phyloP scores from a whole-genome alignment of 2,797 vertebrate genomes.

The Chiloscyllium punctatum region DNA sequence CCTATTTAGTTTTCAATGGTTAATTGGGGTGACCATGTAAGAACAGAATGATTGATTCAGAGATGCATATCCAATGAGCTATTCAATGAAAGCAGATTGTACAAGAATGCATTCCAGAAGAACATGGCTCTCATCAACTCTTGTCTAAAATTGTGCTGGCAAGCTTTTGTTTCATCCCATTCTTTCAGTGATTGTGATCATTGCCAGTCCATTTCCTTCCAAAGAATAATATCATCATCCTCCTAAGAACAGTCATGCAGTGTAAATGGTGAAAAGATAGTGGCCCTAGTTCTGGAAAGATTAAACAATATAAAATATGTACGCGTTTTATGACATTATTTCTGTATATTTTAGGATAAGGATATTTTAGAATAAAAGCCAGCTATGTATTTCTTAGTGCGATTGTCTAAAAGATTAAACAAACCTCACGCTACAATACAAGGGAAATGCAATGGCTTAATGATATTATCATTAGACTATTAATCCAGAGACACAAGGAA shows the following conservation, averaged over 20 bases:
- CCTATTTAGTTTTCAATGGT: no score
- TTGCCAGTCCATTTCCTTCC: not conserved
- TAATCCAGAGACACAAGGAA: no score
- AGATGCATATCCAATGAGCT: no score
- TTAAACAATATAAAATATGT: not conserved
- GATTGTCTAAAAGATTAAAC: not conserved
- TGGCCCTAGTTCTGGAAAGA: not conserved
- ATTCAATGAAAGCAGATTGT: no score
- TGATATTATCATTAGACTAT: no score
- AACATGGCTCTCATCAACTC: no score
- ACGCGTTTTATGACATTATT: not conserved
- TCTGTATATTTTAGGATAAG: not conserved
- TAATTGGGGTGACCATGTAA: no score
- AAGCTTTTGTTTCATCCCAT: not conserved
- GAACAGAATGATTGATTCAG: no score
- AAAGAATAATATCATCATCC: not conserved
- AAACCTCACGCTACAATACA: no score
- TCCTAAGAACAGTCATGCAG: not conserved
- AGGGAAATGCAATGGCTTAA: no score
- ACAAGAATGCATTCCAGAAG: no score
- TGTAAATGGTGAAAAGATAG: not conserved
- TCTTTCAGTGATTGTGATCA: not conserved
- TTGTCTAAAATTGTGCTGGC: not conserved
- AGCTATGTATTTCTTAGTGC: not conserved
- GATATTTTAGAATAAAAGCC: not conserved